Percentiles rank a stretch among this genome's conserved stretches.
Evolutionary conservation across 2,113 vertebrate genomes (phyloP).

Genomic region (Thymallus thymallus): DNA sequence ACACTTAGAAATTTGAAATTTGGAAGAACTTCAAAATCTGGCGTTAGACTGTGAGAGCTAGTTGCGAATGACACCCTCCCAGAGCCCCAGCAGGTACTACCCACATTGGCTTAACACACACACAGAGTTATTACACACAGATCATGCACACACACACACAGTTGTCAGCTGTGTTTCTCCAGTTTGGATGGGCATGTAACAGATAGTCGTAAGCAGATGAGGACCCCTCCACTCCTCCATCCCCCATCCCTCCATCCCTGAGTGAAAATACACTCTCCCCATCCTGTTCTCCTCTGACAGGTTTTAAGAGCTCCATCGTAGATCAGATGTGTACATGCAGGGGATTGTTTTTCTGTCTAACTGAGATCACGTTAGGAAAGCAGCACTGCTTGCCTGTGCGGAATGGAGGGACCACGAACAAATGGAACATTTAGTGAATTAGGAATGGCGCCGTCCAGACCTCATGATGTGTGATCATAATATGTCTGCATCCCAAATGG

Average conservation of each 20-base stretch:
- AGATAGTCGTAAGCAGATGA: slow-evolving; percentile 16
- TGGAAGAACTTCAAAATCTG: too few species aligned
- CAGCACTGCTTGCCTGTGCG: slow-evolving; percentile 22
- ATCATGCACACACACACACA: too few species aligned
- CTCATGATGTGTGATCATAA: slow-evolving; percentile 52
- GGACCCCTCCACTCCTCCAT: background rate
- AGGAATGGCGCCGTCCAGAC: slow-evolving; percentile 58
- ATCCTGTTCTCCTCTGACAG: slow-evolving; percentile 29
- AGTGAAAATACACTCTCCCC: slow-evolving; percentile 16
- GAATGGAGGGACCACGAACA: slow-evolving; percentile 45
- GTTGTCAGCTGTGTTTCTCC: background rate
- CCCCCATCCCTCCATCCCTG: background rate
- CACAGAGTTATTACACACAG: too few species aligned
- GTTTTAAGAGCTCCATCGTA: slow-evolving; percentile 20
- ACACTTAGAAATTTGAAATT: too few species aligned
- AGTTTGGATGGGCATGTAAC: slow-evolving; percentile 11
- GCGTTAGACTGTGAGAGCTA: too few species aligned
- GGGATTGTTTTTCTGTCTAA: slow-evolving; percentile 57
- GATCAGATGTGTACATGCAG: slow-evolving; percentile 32
- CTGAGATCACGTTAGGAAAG: slow-evolving; percentile 56
- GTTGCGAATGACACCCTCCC: too few species aligned
- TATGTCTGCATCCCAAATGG: background rate
- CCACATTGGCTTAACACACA: too few species aligned
- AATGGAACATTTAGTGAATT: slow-evolving; percentile 64
- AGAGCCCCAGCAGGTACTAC: too few species aligned